Base-by-base conservation (phyloP, 2,888 invertebrate species). In the Heliconius sara region DNA sequence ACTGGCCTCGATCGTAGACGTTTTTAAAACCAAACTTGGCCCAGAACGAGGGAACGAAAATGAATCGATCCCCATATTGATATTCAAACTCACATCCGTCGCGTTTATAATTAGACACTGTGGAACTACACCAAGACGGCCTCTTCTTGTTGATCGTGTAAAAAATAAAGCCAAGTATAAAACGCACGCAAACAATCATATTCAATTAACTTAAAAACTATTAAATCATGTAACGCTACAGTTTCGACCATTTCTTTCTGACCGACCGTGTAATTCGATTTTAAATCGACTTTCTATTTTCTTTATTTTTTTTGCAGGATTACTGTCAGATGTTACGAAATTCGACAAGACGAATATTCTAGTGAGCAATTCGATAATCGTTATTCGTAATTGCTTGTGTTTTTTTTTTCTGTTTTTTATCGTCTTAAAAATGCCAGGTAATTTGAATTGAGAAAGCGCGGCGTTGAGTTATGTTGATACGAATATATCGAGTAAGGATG, bases 331-430 rank as follows among this genome's bases (percentile, higher is more conserved):
- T 52, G n/a, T 84, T n/a, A n/a, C n/a, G n/a, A n/a, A n/a, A n/a
- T n/a, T n/a, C n/a, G n/a, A n/a, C n/a, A n/a, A n/a, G n/a, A n/a
- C 83, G 82, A 82, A 76, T 82, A 83, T 88, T 86, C 83, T 85
- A 87, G 88, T 88, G 87, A 88, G 88, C 85, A 85, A 80, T 77
- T 85, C 85, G 86, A 86, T 85, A 88, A 84, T 83, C 47, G 30
- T 25, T n/a, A 9, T 71, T 52, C 9, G 25, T 70, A 47, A 10
- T 71, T 57, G 10, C 2, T 39, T 16, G n/a, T n/a, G n/a, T 39
- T 39, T 25, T 39, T 68, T 68, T 39, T 22, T 39, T 22, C 9
- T 5, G 5, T 34, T 34, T 34, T 10, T 68, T 22, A 68, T 39
- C 0, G 13, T 1, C 6, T 43, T 9, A 13, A 22, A 16, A 43